A percentile compares a stretch with the other conserved stretches of the same genome.
Evolutionary conservation across 1,140 invertebrate genomes (phyloP).

Genomic region (Brachystomella parvula): DNA sequence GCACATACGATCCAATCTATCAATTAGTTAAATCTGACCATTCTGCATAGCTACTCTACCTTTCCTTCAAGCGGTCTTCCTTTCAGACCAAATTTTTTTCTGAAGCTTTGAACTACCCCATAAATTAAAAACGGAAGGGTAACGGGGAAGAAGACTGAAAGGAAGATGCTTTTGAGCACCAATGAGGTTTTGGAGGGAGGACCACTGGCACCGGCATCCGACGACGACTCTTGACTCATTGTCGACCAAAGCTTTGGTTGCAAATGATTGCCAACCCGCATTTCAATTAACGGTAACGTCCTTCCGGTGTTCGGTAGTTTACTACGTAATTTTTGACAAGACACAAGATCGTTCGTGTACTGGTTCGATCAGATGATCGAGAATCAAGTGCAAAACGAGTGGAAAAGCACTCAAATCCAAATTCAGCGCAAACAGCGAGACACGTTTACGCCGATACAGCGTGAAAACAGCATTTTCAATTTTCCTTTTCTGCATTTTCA

Average conservation of each 20-base stretch:
- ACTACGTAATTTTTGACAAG: conserved; percentile 1
- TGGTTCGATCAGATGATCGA: too few species aligned
- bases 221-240: too few species aligned
- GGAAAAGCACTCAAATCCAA: too few species aligned
- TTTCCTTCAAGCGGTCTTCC: conserved; percentile 29
- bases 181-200: not conserved
- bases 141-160: conserved; percentile 24
- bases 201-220: not conserved
- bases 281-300: not conserved
- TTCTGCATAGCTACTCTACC: conserved; percentile 7
- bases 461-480: too few species aligned
- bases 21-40: not conserved
- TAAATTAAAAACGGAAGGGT: conserved; percentile 23
- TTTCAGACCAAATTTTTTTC: conserved; percentile 27
- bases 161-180: conserved; percentile 9
- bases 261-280: too few species aligned
- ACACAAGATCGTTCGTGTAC: not conserved
- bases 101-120: conserved; percentile 13
- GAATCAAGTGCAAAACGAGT: too few species aligned
- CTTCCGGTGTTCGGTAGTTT: not conserved
- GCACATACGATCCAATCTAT: conserved; percentile 31
- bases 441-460: too few species aligned
- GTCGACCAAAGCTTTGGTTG: too few species aligned
- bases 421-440: too few species aligned
- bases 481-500: too few species aligned